A percentile compares a stretch with the other conserved stretches of the same genome.
phyloP scores from a whole-genome alignment of 1,140 invertebrate species.

The Lerema accius region DNA sequence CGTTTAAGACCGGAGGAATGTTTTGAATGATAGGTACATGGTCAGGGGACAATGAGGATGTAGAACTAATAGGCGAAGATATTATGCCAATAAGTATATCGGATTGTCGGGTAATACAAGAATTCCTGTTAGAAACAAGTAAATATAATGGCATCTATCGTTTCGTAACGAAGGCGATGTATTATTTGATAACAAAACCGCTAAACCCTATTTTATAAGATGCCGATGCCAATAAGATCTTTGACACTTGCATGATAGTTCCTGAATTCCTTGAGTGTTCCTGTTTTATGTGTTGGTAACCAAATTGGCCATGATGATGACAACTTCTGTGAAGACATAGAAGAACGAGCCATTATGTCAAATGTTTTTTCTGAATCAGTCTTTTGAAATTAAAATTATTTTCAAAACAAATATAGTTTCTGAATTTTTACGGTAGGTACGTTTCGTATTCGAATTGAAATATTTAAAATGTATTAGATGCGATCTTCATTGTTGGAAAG shows the following conservation, averaged over 20 bases:
- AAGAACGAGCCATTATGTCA: too few species aligned
- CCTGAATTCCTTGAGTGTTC: too few species aligned
- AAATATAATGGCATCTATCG: not conserved
- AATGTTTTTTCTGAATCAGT: too few species aligned
- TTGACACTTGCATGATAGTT: not conserved
- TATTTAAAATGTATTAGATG: too few species aligned
- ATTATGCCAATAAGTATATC: slow-evolving; percentile 20
- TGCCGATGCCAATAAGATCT: slow-evolving; percentile 19
- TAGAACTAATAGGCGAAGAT: slow-evolving; percentile 33
- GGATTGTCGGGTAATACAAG: slow-evolving; percentile 41
- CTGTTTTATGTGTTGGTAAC: too few species aligned
- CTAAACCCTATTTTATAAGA: slow-evolving; percentile 17
- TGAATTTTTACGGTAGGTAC: too few species aligned
- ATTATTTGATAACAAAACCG: slow-evolving; percentile 29
- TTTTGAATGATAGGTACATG: slow-evolving; percentile 30
- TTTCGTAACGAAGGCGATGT: slow-evolving; percentile 31
- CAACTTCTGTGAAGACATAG: too few species aligned
- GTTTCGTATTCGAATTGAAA: too few species aligned
- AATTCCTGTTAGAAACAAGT: slow-evolving; percentile 41
- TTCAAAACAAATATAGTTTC: too few species aligned
- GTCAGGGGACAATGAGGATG: slow-evolving; percentile 40
- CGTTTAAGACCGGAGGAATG: slow-evolving; percentile 39
- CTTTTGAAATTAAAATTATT: too few species aligned
- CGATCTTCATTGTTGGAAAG: slow-evolving; percentile 4
- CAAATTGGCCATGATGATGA: too few species aligned